Percentiles rank a stretch among this genome's conserved stretches.
Conservation (phyloP, 2,797 vertebrate species). For the Gymnopithys bicolor region DNA sequence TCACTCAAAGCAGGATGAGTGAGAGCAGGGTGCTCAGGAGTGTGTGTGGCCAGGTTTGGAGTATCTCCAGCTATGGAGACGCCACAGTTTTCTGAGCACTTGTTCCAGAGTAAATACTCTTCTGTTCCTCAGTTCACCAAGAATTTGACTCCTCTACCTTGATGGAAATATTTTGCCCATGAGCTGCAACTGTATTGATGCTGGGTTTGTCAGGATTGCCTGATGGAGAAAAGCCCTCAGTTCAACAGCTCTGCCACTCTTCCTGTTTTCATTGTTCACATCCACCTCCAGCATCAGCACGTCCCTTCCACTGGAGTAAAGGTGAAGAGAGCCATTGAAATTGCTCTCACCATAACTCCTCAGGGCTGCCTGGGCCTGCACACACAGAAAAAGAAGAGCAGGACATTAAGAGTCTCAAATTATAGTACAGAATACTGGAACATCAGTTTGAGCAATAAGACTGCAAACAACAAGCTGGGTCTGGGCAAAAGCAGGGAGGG, state of each 20-base stretch:
- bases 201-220: slow-evolving; percentile 66
- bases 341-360: slow-evolving; percentile 37
- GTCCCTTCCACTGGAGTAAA: slow-evolving; percentile 74
- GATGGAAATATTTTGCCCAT: slow-evolving; percentile 77
- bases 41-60: not conserved
- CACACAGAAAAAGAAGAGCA: not conserved
- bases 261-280: slow-evolving; percentile 62
- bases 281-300: slow-evolving; percentile 73
- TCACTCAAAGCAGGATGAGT: not conserved
- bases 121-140: not conserved
- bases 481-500: not conserved
- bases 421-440: not conserved
- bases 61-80: not conserved
- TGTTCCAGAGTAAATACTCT: not conserved
- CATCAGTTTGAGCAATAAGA: not conserved
- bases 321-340: slow-evolving; percentile 74
- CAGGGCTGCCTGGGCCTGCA: slow-evolving; percentile 76
- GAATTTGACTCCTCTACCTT: slow-evolving; percentile 69
- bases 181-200: slow-evolving; percentile 73
- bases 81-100: not conserved
- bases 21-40: not conserved
- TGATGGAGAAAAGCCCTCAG: slow-evolving; percentile 77
- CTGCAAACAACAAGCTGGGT: not conserved
- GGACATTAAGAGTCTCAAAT: not conserved
- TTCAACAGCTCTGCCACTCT: slow-evolving; percentile 37